Percentiles rank a stretch among this genome's conserved stretches.
Evolutionary conservation across 2,797 vertebrate genomes (phyloP).

Genomic region (Sphaeramia orbicularis): DNA sequence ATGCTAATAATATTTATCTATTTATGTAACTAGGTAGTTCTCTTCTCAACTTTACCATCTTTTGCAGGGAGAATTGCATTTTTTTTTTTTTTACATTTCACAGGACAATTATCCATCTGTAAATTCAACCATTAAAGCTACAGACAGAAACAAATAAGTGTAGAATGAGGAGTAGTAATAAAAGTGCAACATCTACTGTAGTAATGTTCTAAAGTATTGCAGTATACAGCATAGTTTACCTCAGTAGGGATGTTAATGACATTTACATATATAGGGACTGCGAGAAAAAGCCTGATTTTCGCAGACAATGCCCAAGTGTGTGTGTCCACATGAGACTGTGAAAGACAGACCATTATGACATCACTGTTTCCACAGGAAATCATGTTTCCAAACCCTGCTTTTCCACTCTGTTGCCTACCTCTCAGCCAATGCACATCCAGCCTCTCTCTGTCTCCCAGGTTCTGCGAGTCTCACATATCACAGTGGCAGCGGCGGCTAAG

Average conservation of each 20-base stretch:
- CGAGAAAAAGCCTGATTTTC: constrained; percentile 47
- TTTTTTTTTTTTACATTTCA: no score
- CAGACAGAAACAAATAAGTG: no score
- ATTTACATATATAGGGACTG: constrained; percentile 59
- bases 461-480: constrained; percentile 28
- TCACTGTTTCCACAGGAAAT: constrained; percentile 86
- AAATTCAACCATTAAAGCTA: no score
- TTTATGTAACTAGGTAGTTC: no score
- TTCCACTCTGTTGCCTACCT: constrained; percentile 75
- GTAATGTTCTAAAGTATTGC: constrained; percentile 43
- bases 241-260: constrained; percentile 55
- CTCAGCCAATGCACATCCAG: constrained; percentile 43
- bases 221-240: constrained; percentile 36
- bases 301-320: constrained; percentile 47
- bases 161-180: no score
- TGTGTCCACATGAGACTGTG: constrained; percentile 50
- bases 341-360: constrained; percentile 75
- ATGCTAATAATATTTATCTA: no score
- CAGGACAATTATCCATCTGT: no score
- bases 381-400: constrained; percentile 75
- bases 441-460: constrained; percentile 27
- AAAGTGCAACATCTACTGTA: constrained; percentile 14
- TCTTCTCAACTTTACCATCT: no score
- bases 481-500: constrained; percentile 40
- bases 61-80: no score